Percentiles rank a stretch among this genome's conserved stretches.
Conservation (phyloP, 2,888 invertebrate species). For the Pterostichus madidus region DNA sequence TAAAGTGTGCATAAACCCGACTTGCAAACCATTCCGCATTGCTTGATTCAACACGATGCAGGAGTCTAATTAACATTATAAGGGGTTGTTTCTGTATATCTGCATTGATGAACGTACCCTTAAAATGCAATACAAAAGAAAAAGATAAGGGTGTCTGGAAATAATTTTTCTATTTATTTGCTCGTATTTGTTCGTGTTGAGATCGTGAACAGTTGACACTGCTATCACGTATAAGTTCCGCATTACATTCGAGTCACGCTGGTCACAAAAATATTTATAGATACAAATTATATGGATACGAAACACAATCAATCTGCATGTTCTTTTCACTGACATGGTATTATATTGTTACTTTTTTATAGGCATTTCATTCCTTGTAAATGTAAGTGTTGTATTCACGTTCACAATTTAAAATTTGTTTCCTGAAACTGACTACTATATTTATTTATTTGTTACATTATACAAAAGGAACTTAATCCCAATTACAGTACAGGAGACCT, state of each 20-base stretch:
- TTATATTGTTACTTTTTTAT: conserved; percentile 3
- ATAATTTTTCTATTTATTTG: no score
- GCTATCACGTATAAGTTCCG: background rate
- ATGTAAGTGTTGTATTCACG: conserved; percentile 18
- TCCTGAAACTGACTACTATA: background rate
- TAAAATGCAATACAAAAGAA: no score
- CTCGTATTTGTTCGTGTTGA: background rate
- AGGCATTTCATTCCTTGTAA: background rate
- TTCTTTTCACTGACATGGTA: conserved; percentile 26
- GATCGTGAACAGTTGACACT: background rate
- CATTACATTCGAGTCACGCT: background rate
- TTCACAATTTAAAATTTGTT: conserved; percentile 8
- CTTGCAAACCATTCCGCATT: no score
- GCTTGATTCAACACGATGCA: no score
- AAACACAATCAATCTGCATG: conserved; percentile 16
- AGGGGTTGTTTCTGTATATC: no score
- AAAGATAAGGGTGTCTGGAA: no score
- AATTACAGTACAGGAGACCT: no score
- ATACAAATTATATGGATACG: conserved; percentile 18
- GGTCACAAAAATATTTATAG: conserved; percentile 27
- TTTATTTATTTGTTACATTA: no score
- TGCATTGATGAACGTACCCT: no score
- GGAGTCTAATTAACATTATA: no score
- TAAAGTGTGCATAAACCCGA: no score
- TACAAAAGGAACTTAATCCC: no score